Conservation (phyloP, 92 coral and sea anemone genomes). For the Metridium senile region DNA sequence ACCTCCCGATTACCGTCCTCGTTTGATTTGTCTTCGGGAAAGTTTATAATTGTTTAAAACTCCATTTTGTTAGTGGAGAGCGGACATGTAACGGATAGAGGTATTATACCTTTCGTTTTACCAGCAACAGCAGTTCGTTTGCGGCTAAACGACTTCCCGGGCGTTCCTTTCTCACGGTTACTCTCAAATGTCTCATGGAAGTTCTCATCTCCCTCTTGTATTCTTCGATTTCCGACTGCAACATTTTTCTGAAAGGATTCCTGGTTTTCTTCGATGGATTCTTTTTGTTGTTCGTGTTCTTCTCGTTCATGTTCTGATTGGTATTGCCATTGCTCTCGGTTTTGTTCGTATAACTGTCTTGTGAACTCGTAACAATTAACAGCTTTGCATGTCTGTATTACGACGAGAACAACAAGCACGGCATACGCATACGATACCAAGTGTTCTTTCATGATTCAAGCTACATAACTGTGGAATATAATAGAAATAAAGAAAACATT, state of each 20-base stretch:
- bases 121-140: not conserved
- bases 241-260: constrained; percentile 4
- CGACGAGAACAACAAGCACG: not conserved
- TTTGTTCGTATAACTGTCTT: constrained; percentile 25
- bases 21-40: too few species aligned
- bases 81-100: too few species aligned
- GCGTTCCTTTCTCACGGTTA: constrained; percentile 32
- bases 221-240: constrained; percentile 15
- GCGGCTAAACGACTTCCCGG: not conserved
- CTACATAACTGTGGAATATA: too few species aligned
- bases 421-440: not conserved
- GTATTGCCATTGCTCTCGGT: constrained; percentile 30
- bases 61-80: too few species aligned
- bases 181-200: constrained; percentile 34
- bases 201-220: constrained; percentile 36
- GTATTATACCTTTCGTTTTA: not conserved
- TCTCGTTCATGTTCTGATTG: constrained; percentile 22
- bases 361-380: constrained; percentile 25
- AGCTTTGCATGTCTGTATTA: constrained; percentile 15
- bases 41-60: too few species aligned
- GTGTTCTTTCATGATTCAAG: not conserved
- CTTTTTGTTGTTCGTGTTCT: constrained; percentile 26
- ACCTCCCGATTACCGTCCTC: too few species aligned
- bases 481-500: too few species aligned
- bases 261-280: constrained; percentile 4